A percentile compares a stretch with the other conserved stretches of the same genome.
Conservation (phyloP, 2,797 vertebrate species). For the Argya squamiceps region DNA sequence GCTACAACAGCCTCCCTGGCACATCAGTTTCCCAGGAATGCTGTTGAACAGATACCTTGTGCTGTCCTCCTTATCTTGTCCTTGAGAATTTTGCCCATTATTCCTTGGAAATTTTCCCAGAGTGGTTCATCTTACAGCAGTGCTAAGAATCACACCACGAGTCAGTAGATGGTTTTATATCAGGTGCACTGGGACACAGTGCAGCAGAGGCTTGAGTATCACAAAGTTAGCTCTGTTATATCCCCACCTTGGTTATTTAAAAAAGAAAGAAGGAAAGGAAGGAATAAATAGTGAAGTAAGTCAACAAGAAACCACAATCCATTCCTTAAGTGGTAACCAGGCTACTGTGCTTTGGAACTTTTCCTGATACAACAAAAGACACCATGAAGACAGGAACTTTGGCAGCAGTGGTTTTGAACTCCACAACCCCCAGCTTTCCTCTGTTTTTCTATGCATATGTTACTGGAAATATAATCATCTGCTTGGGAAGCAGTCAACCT, state of each 20-base stretch:
- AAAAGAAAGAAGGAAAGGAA: background rate
- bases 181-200: background rate
- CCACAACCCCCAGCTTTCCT: background rate
- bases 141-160: background rate
- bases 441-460: background rate
- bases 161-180: background rate
- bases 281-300: background rate
- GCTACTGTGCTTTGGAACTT: background rate
- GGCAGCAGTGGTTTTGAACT: background rate
- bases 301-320: background rate
- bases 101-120: conserved; percentile 43
- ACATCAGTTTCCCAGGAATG: background rate
- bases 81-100: conserved; percentile 29
- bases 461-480: background rate
- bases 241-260: background rate
- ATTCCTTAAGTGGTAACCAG: background rate
- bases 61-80: background rate
- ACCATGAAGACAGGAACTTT: conserved; percentile 10
- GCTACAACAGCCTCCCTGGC: background rate
- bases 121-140: conserved; percentile 14
- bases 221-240: background rate
- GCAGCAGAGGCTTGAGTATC: background rate
- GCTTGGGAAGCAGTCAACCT: background rate
- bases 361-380: conserved; percentile 4
- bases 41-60: background rate